Evolutionary conservation across 2,797 vertebrate genomes (phyloP), one percentile per base, ranked within the genome.

Genomic region (Chaunax sp.): DNA sequence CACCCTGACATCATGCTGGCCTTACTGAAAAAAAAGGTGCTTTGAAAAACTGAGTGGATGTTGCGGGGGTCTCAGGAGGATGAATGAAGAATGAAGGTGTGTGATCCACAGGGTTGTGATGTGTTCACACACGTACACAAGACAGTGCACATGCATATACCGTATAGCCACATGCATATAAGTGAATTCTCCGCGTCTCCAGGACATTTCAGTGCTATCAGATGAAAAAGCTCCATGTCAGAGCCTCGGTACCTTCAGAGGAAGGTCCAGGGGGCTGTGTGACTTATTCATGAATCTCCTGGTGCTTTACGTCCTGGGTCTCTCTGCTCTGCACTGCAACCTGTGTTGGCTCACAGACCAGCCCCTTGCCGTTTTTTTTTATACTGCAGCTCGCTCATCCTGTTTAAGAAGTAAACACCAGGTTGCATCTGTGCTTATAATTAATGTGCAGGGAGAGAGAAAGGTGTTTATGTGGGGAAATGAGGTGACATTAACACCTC

Each of bases 351-450:
- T 80, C 44, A 43, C 64, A 75, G 64, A 67, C 60, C 57, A 56
- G 61, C 28, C 9, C 9, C 28, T 6, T 30, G 28, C n/a, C n/a
- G n/a, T 30, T 9, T 30, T 30, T 30, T 30, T 9, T 6, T 6
- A 30, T 9, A 9, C 28, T 9, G 9, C 28, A 30, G 72, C 84
- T 74, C 18, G 28, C 88, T 87, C 80, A 47, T 86, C 81, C 85
- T 92, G 94, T 95, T 96, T 95, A 95, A 96, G 96, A 97, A 95
- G 92, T 94, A 95, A 97, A 97, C 95, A 96, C 92, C 87, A 93
- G 93, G 94, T 93, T 93, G 89, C 88, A 89, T 90, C 85, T 78
- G 80, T 77, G 72, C 85, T 80, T 92, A 92, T 94, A 93, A 94
- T 94, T 93, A 41, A 94, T 93, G 89, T 84, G 63, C 74, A 20